These are phyloP conservation scores for Isaurus tuberculatus DNA, from an alignment of 92 coral and sea anemone species.

Conservation along the genomic window DNA sequence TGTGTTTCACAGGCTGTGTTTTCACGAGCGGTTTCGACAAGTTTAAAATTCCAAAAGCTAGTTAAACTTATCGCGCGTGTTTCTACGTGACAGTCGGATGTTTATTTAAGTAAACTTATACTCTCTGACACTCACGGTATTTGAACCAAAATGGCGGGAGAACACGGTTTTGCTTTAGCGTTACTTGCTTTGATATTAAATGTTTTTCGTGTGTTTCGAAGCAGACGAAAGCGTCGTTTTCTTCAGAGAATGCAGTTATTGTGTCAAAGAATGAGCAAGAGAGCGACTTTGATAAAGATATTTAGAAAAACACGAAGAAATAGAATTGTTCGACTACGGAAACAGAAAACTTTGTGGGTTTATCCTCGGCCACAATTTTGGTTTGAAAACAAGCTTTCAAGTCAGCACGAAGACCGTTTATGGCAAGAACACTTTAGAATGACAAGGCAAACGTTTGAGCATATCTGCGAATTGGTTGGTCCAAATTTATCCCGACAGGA, in stretches of 20 bases:
- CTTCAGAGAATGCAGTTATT: background rate
- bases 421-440: slow-evolving; percentile 68
- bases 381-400: slow-evolving; percentile 2
- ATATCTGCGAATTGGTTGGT: slow-evolving; percentile 51
- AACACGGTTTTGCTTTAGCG: slow-evolving; percentile 16
- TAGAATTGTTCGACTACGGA: background rate
- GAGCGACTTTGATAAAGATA: background rate
- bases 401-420: slow-evolving; percentile 40
- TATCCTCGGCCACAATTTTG: slow-evolving; percentile 20
- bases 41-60: slow-evolving; percentile 19
- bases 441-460: slow-evolving; percentile 54
- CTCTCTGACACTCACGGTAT: background rate
- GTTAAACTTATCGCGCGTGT: slow-evolving; percentile 22
- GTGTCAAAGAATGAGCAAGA: slow-evolving; percentile 1
- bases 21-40: slow-evolving; percentile 17
- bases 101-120: background rate
- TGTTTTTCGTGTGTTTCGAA: background rate
- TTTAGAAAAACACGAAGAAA: background rate
- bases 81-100: slow-evolving; percentile 7
- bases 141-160: slow-evolving; percentile 18
- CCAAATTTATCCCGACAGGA: slow-evolving; percentile 59
- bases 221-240: background rate
- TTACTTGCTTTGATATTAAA: background rate
- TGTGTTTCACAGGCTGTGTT: background rate
- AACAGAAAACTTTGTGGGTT: background rate